Evolutionary conservation across 2,888 invertebrate genomes (phyloP).

Genomic region (Xiphydria camelus): DNA sequence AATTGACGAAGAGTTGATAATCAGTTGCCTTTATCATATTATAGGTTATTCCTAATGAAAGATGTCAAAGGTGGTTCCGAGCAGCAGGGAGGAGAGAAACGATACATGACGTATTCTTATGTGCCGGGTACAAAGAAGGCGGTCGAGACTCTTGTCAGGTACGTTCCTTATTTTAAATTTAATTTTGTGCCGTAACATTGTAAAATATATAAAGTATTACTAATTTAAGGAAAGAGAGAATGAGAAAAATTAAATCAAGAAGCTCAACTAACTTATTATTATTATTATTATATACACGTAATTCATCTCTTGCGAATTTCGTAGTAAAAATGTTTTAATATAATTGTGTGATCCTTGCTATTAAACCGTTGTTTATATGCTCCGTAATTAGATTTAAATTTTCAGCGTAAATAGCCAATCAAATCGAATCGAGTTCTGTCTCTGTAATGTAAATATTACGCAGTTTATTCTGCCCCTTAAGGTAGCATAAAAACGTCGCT

Average conservation of each 20-base stretch:
- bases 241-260: background rate
- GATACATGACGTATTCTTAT: slow-evolving; percentile 91
- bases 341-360: too few species aligned
- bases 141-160: slow-evolving; percentile 66
- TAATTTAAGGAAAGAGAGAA: background rate
- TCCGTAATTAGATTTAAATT: too few species aligned
- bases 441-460: too few species aligned
- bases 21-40: background rate
- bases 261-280: too few species aligned
- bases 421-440: too few species aligned
- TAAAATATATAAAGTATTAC: background rate
- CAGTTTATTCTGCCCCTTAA: too few species aligned
- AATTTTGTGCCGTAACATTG: background rate
- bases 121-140: slow-evolving; percentile 91
- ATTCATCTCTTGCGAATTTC: too few species aligned
- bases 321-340: too few species aligned
- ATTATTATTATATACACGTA: too few species aligned
- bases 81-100: slow-evolving; percentile 87
- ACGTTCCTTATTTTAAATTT: slow-evolving; percentile 11
- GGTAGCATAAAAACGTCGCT: too few species aligned
- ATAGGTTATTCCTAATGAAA: slow-evolving; percentile 79
- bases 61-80: slow-evolving; percentile 91
- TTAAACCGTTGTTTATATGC: too few species aligned
- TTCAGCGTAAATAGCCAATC: too few species aligned
- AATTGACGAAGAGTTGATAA: background rate